Evolutionary conservation across 2,888 invertebrate species (phyloP), one percentile per base, ranked within the genome.

Genomic region (Melinaea marsaeus): DNA sequence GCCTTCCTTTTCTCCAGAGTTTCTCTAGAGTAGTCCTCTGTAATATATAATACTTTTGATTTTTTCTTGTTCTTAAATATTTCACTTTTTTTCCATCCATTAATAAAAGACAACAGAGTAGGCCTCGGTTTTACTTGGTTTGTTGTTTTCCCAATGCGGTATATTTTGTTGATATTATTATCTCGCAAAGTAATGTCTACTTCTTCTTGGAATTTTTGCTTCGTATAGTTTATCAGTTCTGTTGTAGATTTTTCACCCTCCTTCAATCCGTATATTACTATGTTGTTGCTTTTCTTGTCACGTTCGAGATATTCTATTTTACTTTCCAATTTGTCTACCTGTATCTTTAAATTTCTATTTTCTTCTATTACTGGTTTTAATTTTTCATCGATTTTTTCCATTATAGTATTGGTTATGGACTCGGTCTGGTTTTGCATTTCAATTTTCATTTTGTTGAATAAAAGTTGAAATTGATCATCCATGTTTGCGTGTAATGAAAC

Each of bases 331-430:
- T 55, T 56, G 58, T 62, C 61, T 35, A 66, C 13, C 62, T 61
- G 57, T 9, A 42, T 56, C 55, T 68, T 65, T 33, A 68, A 51
- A 35, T 60, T 63, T 65, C 55, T 64, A 60, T 63, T 69, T 58
- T 66, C 66, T 61, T 64, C 61, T 51, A 64, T n/a, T 47, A 69
- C 6, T 13, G 64, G 64, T 42, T 62, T 45, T 46, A 66, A 48
- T 54, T 68, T 68, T 64, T 68, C 66, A 35, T 68, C 64, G 42
- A 65, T 61, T 58, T 42, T 63, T 32, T 67, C 61, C 56, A 67
- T 48, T 37, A 67, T 51, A 55, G n/a, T 65, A 34, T 61, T 63
- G 33, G 66, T 66, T 55, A 62, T 60, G 5, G 57, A 54, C 22
- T 46, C 55, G 22, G 48, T 65, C 60, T 62, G 57, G 6, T 22